Evolutionary conservation across 2,888 invertebrate genomes (phyloP).

Genomic region (Chalcosyrphus nemorum): DNA sequence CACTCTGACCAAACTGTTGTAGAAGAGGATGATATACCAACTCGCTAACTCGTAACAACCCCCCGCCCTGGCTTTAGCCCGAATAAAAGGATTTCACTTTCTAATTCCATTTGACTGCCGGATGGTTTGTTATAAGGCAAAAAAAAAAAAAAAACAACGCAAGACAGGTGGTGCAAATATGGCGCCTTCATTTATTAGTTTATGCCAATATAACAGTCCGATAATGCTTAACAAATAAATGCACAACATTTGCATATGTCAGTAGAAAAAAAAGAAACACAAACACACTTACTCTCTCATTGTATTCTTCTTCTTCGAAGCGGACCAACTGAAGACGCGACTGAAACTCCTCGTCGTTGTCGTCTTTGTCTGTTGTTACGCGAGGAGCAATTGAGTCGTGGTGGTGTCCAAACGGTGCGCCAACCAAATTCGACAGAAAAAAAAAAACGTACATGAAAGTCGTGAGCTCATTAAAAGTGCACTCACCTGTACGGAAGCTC

Average conservation of each 20-base stretch:
- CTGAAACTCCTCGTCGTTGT: constrained; percentile 17
- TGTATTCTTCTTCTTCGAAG: constrained; percentile 33
- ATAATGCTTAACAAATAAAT: constrained; percentile 71
- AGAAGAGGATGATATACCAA: constrained; percentile 16
- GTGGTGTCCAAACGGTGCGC: constrained; percentile 2
- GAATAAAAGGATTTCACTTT: constrained; percentile 72
- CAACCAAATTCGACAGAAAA: too few species aligned
- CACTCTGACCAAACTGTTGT: neutral
- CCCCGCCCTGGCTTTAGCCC: constrained; percentile 13
- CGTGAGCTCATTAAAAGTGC: constrained; percentile 68
- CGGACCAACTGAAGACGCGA: constrained; percentile 56
- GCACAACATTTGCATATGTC: constrained; percentile 71
- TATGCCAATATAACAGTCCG: constrained; percentile 69
- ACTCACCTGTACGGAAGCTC: constrained; percentile 66
- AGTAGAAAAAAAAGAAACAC: constrained; percentile 41
- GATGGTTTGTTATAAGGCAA: neutral
- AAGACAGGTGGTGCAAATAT: constrained; percentile 66
- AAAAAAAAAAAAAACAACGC: constrained; percentile 1
- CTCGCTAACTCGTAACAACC: too few species aligned
- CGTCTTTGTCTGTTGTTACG: too few species aligned
- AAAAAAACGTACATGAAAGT: constrained; percentile 49
- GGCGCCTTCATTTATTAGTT: constrained; percentile 72
- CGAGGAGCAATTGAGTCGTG: constrained; percentile 51
- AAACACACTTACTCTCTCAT: constrained; percentile 38
- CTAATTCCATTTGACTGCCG: constrained; percentile 56